Conservation (phyloP, 2,797 vertebrate genomes). For the Synaphobranchus kaupii region DNA sequence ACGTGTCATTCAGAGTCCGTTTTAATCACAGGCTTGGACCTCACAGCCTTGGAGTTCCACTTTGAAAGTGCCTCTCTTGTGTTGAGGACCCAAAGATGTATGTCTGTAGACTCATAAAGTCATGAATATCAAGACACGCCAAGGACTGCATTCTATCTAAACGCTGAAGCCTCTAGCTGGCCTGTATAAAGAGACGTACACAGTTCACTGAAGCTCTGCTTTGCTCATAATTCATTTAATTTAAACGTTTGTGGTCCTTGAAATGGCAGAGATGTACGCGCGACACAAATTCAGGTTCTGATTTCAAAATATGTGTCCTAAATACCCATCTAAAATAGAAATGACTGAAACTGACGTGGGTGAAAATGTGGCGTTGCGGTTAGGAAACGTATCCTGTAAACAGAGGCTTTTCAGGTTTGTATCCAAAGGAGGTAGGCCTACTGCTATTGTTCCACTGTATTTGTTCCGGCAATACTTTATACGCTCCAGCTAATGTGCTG, state of each 20-base stretch:
- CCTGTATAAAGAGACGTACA: background rate
- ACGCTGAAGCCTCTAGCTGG: background rate
- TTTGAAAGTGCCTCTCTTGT: background rate
- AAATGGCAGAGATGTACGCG: background rate
- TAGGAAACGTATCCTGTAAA: background rate
- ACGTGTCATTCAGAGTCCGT: background rate
- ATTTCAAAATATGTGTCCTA: background rate
- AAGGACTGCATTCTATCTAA: background rate
- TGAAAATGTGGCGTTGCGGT: background rate
- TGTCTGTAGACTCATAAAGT: background rate
- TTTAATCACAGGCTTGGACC: constrained; percentile 6
- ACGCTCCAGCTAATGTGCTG: background rate
- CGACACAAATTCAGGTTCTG: background rate
- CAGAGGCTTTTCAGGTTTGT: background rate
- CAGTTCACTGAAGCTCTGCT: background rate
- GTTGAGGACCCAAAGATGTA: background rate
- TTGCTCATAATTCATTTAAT: background rate
- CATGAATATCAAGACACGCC: background rate
- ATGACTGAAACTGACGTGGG: background rate
- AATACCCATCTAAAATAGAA: constrained; percentile 1
- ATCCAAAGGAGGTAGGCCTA: background rate
- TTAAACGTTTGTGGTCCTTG: background rate
- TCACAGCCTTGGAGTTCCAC: background rate
- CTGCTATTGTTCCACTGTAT: background rate
- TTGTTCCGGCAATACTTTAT: background rate